Percentiles rank a stretch among this genome's conserved stretches.
These are phyloP conservation scores for Hydrochoerus hydrochaeris DNA, from an alignment of 2,113 vertebrate species.

Conservation along the genomic window DNA sequence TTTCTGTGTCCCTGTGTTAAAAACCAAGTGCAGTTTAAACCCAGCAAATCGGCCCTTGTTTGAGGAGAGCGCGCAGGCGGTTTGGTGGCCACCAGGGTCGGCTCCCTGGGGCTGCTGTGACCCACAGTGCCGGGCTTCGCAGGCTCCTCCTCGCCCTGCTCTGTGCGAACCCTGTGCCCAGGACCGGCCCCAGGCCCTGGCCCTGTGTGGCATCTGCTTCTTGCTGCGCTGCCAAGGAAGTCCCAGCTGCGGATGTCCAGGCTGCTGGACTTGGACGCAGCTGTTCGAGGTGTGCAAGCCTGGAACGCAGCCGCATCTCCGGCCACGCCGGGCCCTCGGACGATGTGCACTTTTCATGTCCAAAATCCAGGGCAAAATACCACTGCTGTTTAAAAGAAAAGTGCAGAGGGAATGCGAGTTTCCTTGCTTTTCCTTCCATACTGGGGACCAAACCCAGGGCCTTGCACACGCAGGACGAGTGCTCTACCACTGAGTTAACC, in stretches of 20 bases:
- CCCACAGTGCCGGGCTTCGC: no score
- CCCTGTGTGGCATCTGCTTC: not conserved
- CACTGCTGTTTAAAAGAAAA: not conserved
- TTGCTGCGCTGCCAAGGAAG: not conserved
- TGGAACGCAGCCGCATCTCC: not conserved
- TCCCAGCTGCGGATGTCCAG: accelerated
- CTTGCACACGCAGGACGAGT: not conserved
- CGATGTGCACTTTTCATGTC: not conserved
- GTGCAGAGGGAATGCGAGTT: accelerated
- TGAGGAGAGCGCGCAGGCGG: accelerated
- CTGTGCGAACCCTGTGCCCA: no score
- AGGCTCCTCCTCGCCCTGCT: not conserved
- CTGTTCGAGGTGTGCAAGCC: no score
- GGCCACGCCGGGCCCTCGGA: no score
- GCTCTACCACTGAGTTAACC: not conserved
- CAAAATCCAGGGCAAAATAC: not conserved
- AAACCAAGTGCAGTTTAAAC: not conserved
- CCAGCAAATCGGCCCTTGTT: no score
- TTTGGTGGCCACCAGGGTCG: no score
- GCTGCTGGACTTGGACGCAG: not conserved
- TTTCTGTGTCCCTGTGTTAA: not conserved
- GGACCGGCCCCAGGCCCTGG: no score
- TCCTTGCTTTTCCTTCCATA: not conserved
- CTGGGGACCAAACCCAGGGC: not conserved
- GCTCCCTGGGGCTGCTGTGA: not conserved